Conservation (phyloP, 2,797 vertebrate genomes). For the Melanotaenia pygmaea region DNA sequence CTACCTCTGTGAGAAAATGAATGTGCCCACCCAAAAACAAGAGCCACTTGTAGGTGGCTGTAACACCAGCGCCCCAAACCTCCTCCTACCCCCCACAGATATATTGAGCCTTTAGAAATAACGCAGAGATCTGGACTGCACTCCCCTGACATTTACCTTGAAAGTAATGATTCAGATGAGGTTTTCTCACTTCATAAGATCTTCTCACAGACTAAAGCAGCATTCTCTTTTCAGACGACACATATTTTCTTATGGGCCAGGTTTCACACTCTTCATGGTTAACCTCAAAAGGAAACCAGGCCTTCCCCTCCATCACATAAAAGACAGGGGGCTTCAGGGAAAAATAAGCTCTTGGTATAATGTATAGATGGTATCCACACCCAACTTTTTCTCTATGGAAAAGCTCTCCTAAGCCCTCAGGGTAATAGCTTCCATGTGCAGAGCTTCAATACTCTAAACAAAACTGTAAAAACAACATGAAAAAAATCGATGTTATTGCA, state of each 20-base stretch:
- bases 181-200: conserved; percentile 2
- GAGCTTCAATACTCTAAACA: conserved; percentile 63
- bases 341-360: conserved; percentile 68
- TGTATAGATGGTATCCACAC: conserved; percentile 54
- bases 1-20: too few species aligned
- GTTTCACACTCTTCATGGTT: conserved; percentile 51
- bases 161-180: conserved; percentile 23
- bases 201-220: conserved; percentile 19
- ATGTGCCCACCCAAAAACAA: too few species aligned
- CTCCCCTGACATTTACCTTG: conserved; percentile 6
- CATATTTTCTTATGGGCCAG: conserved; percentile 25
- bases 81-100: too few species aligned
- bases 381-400: conserved; percentile 60
- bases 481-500: conserved; percentile 72
- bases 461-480: conserved; percentile 72
- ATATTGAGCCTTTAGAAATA: conserved; percentile 4
- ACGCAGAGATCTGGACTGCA: conserved; percentile 19
- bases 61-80: too few species aligned
- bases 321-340: conserved; percentile 49
- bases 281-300: conserved; percentile 54
- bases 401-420: conserved; percentile 66
- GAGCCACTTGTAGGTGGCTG: too few species aligned
- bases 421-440: conserved; percentile 82
- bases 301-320: conserved; percentile 41
- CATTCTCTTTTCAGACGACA: conserved; percentile 15